A percentile compares a stretch with the other conserved stretches of the same genome.
phyloP scores from a whole-genome alignment of 2,888 invertebrate species.

The Hololepta plana region DNA sequence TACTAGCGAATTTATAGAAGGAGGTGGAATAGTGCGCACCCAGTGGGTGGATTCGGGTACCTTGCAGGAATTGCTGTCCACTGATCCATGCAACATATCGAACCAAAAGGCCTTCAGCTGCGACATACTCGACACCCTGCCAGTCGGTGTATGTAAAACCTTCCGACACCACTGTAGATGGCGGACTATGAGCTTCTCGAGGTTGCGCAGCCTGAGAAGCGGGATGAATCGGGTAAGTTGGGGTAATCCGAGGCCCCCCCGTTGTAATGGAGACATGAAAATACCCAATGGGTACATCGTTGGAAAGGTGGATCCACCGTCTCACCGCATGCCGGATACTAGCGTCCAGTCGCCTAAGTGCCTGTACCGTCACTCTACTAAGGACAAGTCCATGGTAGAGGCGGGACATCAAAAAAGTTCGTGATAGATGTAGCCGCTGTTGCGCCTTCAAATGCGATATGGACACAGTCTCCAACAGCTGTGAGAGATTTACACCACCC shows the following conservation, averaged over 20 bases:
- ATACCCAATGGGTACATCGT: slow-evolving; percentile 16
- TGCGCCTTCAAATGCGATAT: slow-evolving; percentile 17
- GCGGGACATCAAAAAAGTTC: slow-evolving; percentile 15
- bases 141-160: too few relatives aligned
- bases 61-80: slow-evolving; percentile 9
- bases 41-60: too few relatives aligned
- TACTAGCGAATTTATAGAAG: slow-evolving; percentile 2
- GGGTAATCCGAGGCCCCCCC: slow-evolving; percentile 13
- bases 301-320: slow-evolving; percentile 16
- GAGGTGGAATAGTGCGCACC: too few relatives aligned
- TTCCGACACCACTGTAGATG: too few relatives aligned
- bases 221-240: slow-evolving; percentile 11
- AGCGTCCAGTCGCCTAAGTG: slow-evolving; percentile 15
- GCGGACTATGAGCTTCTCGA: slow-evolving; percentile 11
- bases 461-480: slow-evolving; percentile 12
- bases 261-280: slow-evolving; percentile 15
- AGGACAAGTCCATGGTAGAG: slow-evolving; percentile 16
- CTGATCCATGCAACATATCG: slow-evolving; percentile 9
- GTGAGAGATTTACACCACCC: slow-evolving; percentile 9
- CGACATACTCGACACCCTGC: slow-evolving; percentile 8
- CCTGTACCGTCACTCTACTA: slow-evolving; percentile 8
- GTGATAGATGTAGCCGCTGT: slow-evolving; percentile 15
- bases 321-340: slow-evolving; percentile 15
- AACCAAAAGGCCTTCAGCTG: slow-evolving; percentile 7
- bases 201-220: slow-evolving; percentile 9